Evolutionary conservation across 2,113 vertebrate species (phyloP), one percentile per base, ranked within the genome.

Genomic region (Peromyscus californicus): DNA sequence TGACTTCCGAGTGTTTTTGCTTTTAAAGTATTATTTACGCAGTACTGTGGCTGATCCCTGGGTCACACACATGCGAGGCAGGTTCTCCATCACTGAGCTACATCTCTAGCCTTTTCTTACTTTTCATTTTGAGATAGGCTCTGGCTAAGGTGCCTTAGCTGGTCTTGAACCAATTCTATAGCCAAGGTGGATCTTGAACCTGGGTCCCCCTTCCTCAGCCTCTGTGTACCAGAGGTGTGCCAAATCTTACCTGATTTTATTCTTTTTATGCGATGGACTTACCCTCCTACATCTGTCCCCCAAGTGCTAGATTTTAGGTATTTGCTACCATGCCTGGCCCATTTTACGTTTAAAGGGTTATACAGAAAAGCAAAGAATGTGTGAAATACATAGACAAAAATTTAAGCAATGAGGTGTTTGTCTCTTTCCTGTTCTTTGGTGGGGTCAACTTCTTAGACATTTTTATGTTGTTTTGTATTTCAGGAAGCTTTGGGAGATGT

Each of bases 401-500:
- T 80, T 48, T 5, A 90, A 57, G 82, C 54, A 31, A 67, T 69
- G 54, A 17, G 16, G 45, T 45, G 22, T 90, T 94, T 92, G 42
- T 48, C 45, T 89, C 91, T 51, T 93, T 76, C 65, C 75, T 94
- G 1, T 45, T 90, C 26, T 61, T 9, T 79, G 39, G 19, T 63
- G 36, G 31, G 48, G 24, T 51, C 87, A 63, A 78, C 78, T 65
- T 93, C 42, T 84, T 65, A 85, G 22, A 97, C 84, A 54, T 94
- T 79, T 97, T 63, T 54, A 17, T 89, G 36, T 24, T 91, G 26
- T 51, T 63, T 80, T 85, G 95, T 91, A 92, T 61, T 97, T 96
- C 97, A 99, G 99, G 99, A 99, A 98, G 99, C 99, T 79, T 98
- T 99, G 98, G 99, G 99, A 95, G 99, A 99, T 16, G 99, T 99